A percentile compares a stretch with the other conserved stretches of the same genome.
These are phyloP conservation scores for Himalopsyche anomala DNA, from an alignment of 2,888 invertebrate species.

Conservation along the genomic window DNA sequence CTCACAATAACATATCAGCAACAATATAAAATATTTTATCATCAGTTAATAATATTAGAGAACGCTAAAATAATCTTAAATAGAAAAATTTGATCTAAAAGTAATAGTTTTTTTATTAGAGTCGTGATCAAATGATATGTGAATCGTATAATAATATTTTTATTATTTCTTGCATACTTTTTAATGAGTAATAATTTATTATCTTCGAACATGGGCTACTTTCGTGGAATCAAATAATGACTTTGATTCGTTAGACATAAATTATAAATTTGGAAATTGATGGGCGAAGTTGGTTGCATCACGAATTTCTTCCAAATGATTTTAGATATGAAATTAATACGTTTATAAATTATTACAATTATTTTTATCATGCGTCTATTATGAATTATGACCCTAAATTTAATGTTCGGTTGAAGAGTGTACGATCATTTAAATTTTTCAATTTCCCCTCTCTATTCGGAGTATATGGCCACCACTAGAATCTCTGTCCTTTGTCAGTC, in stretches of 20 bases:
- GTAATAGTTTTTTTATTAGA: constrained; percentile 32
- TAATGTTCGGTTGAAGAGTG: too few species aligned
- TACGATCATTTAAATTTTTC: too few species aligned
- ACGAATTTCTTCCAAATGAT: background rate
- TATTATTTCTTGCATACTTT: constrained; percentile 19
- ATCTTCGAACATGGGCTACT: background rate
- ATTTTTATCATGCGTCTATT: too few species aligned
- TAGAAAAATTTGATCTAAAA: constrained; percentile 28
- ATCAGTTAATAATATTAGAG: constrained; percentile 47
- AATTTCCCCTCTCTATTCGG: too few species aligned
- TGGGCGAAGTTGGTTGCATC: background rate
- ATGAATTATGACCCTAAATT: too few species aligned
- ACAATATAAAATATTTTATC: constrained; percentile 50
- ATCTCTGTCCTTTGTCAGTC: too few species aligned
- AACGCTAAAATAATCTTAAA: constrained; percentile 46
- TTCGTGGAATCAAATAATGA: constrained; percentile 22
- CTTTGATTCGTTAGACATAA: background rate
- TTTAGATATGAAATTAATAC: too few species aligned
- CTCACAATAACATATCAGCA: constrained; percentile 31
- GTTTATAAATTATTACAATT: too few species aligned
- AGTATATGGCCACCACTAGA: too few species aligned
- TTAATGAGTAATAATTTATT: constrained; percentile 23
- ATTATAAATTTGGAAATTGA: background rate
- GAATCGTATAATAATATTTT: constrained; percentile 40
- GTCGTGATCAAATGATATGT: constrained; percentile 34